phyloP scores from a whole-genome alignment of 2,113 vertebrate species.

The Sapajus apella region DNA sequence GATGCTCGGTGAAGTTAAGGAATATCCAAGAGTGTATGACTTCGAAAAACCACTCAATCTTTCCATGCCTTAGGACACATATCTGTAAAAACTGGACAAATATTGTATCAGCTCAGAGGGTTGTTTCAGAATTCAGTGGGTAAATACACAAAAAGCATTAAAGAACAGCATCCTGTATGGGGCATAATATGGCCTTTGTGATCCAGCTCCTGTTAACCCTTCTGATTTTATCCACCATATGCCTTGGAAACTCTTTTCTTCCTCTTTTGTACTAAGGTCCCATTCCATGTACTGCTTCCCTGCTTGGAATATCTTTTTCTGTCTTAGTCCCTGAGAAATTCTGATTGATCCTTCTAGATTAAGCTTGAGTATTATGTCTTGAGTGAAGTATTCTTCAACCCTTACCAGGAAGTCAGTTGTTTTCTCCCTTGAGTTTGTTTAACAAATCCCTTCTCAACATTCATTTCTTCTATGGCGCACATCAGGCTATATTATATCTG shows the following conservation, averaged over 20 bases:
- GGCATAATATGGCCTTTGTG: not conserved
- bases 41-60: not conserved
- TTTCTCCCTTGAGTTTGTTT: not conserved
- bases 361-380: not conserved
- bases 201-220: not conserved
- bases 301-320: not conserved
- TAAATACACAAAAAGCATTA: not conserved
- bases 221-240: not conserved
- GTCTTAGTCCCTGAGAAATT: not conserved
- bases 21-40: not conserved
- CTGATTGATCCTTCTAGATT: not conserved
- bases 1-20: not conserved
- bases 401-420: not conserved
- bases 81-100: not conserved
- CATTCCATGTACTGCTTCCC: not conserved
- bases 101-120: not conserved
- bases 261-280: not conserved
- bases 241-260: not conserved
- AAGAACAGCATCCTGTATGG: not conserved
- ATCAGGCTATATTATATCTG: not conserved
- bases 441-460: not conserved
- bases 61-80: not conserved
- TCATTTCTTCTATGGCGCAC: not conserved
- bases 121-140: not conserved
- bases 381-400: not conserved